A percentile compares a stretch with the other conserved stretches of the same genome.
phyloP scores from a whole-genome alignment of 2,888 invertebrate genomes.

The Leptinotarsa tumamoca region DNA sequence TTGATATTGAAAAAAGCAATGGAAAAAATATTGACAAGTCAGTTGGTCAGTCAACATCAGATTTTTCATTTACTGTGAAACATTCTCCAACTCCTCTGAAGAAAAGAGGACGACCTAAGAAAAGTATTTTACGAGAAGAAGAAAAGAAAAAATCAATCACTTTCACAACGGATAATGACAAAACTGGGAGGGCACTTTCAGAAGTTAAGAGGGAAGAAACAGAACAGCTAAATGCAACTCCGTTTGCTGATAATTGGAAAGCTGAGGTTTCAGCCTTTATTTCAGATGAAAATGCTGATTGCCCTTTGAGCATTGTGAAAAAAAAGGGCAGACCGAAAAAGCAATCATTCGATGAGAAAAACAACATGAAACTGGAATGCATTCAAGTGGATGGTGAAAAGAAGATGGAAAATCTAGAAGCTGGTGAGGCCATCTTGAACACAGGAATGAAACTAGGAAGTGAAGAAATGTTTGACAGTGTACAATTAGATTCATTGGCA shows the following conservation, averaged over 20 bases:
- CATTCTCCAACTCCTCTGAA: conserved; percentile 10
- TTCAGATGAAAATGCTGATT: neutral
- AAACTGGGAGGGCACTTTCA: neutral
- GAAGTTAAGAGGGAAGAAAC: neutral
- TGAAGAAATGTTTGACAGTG: too few species aligned
- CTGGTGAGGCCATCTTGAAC: neutral
- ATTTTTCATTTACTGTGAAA: neutral
- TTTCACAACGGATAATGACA: neutral
- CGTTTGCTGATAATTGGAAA: neutral
- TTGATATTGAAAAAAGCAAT: neutral
- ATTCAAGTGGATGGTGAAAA: neutral
- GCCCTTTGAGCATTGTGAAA: neutral
- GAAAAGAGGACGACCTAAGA: neutral
- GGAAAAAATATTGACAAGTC: neutral
- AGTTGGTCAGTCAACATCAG: neutral
- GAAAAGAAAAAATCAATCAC: neutral
- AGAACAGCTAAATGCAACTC: neutral
- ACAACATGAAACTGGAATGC: neutral
- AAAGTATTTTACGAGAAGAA: neutral
- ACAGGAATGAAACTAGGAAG: too few species aligned
- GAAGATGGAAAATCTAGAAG: neutral
- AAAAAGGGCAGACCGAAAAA: neutral
- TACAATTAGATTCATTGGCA: too few species aligned
- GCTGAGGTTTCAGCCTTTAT: neutral
- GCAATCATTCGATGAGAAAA: neutral